Evolutionary conservation across 2,797 vertebrate species (phyloP).

Genomic region (Poecilia picta): DNA sequence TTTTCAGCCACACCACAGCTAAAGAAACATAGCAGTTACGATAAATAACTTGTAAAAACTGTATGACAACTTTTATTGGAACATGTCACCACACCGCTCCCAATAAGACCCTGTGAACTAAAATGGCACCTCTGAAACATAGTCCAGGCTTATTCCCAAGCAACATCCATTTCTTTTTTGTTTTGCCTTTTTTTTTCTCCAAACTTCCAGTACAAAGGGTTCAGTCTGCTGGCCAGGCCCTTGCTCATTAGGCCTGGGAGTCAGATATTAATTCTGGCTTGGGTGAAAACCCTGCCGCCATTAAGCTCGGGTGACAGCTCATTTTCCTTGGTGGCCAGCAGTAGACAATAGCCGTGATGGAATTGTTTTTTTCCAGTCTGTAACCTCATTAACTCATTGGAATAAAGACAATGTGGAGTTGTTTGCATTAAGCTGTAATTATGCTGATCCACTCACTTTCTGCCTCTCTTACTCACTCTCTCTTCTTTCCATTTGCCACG

Average conservation of each 20-base stretch:
- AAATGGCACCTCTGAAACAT: slow-evolving; percentile 24
- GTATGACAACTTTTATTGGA: background rate
- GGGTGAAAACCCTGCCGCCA: slow-evolving; percentile 65
- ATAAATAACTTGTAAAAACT: background rate
- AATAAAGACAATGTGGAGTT: slow-evolving; percentile 80
- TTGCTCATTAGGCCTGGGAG: slow-evolving; percentile 68
- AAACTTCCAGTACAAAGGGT: slow-evolving; percentile 51
- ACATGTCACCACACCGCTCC: background rate
- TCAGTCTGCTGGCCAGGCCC: slow-evolving; percentile 45
- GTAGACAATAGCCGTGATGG: slow-evolving; percentile 77
- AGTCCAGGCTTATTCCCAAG: slow-evolving; percentile 35
- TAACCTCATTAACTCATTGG: slow-evolving; percentile 83
- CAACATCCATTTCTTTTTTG: slow-evolving; percentile 28
- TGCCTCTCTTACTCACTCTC: slow-evolving; percentile 34
- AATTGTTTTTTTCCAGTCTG: slow-evolving; percentile 61
- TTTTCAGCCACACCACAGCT: background rate
- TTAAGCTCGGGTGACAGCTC: slow-evolving; percentile 79
- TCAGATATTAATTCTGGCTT: slow-evolving; percentile 70
- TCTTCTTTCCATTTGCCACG: slow-evolving; percentile 59
- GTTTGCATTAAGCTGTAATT: slow-evolving; percentile 82
- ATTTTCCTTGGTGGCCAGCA: slow-evolving; percentile 73
- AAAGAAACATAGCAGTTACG: background rate
- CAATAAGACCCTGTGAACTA: slow-evolving; percentile 25
- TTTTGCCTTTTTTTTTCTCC: slow-evolving; percentile 20
- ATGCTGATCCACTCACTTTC: slow-evolving; percentile 68